Evolutionary conservation across 2,888 invertebrate species (phyloP).

Genomic region (Thymelicus acteon): DNA sequence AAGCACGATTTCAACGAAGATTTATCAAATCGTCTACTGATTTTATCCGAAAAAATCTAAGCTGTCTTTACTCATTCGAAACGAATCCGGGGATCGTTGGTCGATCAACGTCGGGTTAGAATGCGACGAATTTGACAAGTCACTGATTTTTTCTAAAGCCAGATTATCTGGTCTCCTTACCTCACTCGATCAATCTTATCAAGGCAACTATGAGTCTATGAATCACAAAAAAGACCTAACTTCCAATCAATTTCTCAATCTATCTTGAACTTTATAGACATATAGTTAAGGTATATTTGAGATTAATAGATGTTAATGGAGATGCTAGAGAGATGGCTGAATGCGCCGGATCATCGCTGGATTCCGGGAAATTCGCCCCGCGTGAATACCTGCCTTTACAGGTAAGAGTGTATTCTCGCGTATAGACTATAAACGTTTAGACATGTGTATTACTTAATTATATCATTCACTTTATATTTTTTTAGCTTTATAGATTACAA

Average conservation of each 20-base stretch:
- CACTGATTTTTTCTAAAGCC: slow-evolving; percentile 75
- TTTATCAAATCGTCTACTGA: slow-evolving; percentile 8
- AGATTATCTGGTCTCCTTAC: slow-evolving; percentile 82
- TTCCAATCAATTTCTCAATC: background rate
- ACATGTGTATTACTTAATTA: slow-evolving; percentile 15
- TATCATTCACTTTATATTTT: background rate
- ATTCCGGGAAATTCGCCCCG: slow-evolving; percentile 84
- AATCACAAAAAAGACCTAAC: slow-evolving; percentile 50
- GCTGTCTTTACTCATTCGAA: slow-evolving; percentile 54
- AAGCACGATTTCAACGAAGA: slow-evolving; percentile 11
- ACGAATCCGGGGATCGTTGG: slow-evolving; percentile 60
- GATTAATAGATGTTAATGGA: slow-evolving; percentile 51
- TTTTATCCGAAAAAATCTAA: slow-evolving; percentile 47
- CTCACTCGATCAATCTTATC: slow-evolving; percentile 85
- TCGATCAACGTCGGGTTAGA: slow-evolving; percentile 64
- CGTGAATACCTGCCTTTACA: slow-evolving; percentile 82
- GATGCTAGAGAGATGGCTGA: slow-evolving; percentile 63
- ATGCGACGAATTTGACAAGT: slow-evolving; percentile 84
- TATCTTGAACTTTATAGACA: slow-evolving; percentile 45
- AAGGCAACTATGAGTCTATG: slow-evolving; percentile 62
- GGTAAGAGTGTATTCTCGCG: slow-evolving; percentile 56
- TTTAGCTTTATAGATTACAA: too few relatives aligned
- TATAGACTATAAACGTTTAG: slow-evolving; percentile 44
- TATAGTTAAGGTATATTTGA: slow-evolving; percentile 39
- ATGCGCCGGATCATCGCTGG: slow-evolving; percentile 82